Evolutionary conservation across 2,888 invertebrate genomes (phyloP).

Genomic region (Lycaena phlaeas): DNA sequence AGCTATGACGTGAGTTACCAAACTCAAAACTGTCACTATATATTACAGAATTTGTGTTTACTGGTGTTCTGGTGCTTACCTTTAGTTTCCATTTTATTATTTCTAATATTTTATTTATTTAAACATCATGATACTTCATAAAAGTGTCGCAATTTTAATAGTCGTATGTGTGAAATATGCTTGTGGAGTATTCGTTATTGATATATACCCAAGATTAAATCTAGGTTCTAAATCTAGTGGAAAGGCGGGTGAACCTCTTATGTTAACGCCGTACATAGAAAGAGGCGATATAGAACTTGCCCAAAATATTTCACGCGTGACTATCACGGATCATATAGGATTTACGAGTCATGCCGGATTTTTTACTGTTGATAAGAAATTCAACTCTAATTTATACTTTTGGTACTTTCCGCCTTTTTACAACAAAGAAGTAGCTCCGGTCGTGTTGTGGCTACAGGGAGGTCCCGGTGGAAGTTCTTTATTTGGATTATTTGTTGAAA

Average conservation of each 20-base stretch:
- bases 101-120: too few relatives aligned
- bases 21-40: too few relatives aligned
- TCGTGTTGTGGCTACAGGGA: constrained; percentile 73
- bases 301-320: constrained; percentile 44
- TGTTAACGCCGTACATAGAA: constrained; percentile 73
- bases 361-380: constrained; percentile 72
- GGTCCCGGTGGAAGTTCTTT: constrained; percentile 72
- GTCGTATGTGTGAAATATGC: not conserved
- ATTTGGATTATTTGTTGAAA: constrained; percentile 71
- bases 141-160: not conserved
- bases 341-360: constrained; percentile 74
- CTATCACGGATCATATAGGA: constrained; percentile 42
- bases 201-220: constrained; percentile 47
- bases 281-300: constrained; percentile 62
- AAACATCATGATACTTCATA: too few relatives aligned
- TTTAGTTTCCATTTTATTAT: too few relatives aligned
- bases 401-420: constrained; percentile 76
- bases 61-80: too few relatives aligned
- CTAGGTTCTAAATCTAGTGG: constrained; percentile 26
- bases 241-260: constrained; percentile 56
- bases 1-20: too few relatives aligned
- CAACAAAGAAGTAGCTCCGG: constrained; percentile 47
- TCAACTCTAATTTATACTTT: constrained; percentile 74
- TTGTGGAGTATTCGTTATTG: constrained; percentile 26
- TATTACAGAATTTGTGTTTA: too few relatives aligned